Evolutionary conservation across 1,140 invertebrate genomes (phyloP), one percentile per base, ranked within the genome.

Genomic region (Atta cephalotes): DNA sequence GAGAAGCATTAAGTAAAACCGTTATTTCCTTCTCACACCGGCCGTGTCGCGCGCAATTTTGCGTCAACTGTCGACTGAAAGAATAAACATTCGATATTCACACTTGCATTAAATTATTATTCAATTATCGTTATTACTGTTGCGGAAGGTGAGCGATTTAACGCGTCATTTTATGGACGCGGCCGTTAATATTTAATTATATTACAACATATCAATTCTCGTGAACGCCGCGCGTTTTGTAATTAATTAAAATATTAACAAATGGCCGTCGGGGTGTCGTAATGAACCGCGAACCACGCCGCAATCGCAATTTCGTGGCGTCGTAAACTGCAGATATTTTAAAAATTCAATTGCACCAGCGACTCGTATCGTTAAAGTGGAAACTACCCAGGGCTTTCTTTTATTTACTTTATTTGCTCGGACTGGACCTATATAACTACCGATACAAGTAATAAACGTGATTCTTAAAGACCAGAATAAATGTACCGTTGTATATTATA

Each of bases 371-470:
- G 71, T 89, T 77, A 89, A 89, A 87, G 79, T 16, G 58, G 28
- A 72, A 89, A 89, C n/a, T 76, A 31, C 25, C 51, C 35, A 14
- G 58, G 51, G 74, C 79, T 85, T 65, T 82, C 60, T 62, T 79
- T 86, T 76, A 85, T 88, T 88, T 80, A 68, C 58, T 89, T 80
- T 58, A 86, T 88, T 86, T 62, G 25, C 74, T 63, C 45, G 7
- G 39, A 39, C n/a, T 25, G 28, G 51, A 45, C n/a, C 35, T 16
- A 9, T 39, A 9, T 12, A 25, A 74, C 68, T 21, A 78, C 16
- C 60, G n/a, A 28, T 70, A 49, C 68, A 77, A 76, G 65, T 89
- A 89, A 89, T 89, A 89, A 89, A 89, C 77, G 77, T 86, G 35
- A 21, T 49, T 49, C 63, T 82, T 89, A 72, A 53, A 71, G 63